Percentiles rank a stretch among this genome's conserved stretches.
Conservation (phyloP, 1,140 invertebrate species). For the Hylyphantes graminicola region DNA sequence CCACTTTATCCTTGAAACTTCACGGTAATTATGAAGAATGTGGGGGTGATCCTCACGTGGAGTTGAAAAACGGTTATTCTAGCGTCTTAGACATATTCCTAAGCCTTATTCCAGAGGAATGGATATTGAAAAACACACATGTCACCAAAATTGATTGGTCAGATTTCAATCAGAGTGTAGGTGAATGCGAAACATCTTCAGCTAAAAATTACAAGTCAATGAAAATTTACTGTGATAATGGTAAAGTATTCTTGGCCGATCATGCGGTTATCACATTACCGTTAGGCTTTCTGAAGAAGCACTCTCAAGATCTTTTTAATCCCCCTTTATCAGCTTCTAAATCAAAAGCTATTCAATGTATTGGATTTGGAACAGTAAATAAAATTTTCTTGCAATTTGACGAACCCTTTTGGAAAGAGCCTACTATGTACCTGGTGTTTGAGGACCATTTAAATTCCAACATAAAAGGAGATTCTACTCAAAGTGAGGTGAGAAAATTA, state of each 20-base stretch:
- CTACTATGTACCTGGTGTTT: background rate
- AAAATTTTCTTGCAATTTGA: conserved; percentile 86
- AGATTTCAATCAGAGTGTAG: conserved; percentile 8
- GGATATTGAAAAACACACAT: conserved; percentile 35
- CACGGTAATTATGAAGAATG: conserved; percentile 45
- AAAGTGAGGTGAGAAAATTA: background rate
- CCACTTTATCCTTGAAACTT: conserved; percentile 14
- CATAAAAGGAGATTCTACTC: no score
- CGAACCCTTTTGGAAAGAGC: background rate
- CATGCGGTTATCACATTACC: conserved; percentile 93
- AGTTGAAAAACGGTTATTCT: conserved; percentile 37
- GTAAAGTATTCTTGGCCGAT: conserved; percentile 79
- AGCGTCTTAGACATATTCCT: conserved; percentile 38
- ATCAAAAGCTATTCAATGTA: conserved; percentile 81
- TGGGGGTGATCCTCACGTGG: conserved; percentile 37
- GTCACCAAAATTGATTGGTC: conserved; percentile 67
- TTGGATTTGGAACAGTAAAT: conserved; percentile 91
- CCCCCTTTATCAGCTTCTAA: conserved; percentile 87
- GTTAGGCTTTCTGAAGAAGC: conserved; percentile 89
- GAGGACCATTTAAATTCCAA: background rate
- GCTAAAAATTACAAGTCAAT: conserved; percentile 60
- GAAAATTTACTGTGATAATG: conserved; percentile 73
- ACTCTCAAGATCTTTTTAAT: conserved; percentile 79
- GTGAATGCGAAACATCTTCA: background rate
- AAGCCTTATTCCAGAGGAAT: conserved; percentile 24